phyloP scores from a whole-genome alignment of 1,140 invertebrate genomes.

The Caerostris extrusa region DNA sequence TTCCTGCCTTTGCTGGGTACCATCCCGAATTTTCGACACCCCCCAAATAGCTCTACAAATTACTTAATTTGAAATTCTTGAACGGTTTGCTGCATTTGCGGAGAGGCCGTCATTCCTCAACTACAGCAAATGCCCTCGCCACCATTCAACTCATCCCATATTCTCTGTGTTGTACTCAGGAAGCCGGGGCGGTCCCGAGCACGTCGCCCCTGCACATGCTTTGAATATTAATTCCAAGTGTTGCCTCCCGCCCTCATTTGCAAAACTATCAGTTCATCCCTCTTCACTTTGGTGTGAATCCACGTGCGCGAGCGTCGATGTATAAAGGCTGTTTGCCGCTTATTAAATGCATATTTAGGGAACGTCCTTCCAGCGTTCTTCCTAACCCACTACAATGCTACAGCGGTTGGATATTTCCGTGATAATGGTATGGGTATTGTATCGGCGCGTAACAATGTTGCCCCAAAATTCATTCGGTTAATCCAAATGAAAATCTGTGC shows the following conservation, averaged over 20 bases:
- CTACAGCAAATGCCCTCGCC: conserved; percentile 21
- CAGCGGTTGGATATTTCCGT: not conserved
- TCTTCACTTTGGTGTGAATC: conserved; percentile 5
- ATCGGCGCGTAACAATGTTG: not conserved
- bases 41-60: conserved; percentile 38
- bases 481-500: conserved; percentile 12
- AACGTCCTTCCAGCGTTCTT: not conserved
- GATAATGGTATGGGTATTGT: conserved; percentile 2
- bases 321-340: conserved; percentile 3
- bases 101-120: not conserved
- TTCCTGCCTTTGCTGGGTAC: not conserved
- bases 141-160: conserved; percentile 13
- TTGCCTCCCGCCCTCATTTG: conserved; percentile 19
- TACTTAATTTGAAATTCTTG: conserved; percentile 55
- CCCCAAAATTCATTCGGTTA: not conserved
- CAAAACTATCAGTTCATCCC: conserved; percentile 38
- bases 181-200: not conserved
- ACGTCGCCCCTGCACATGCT: conserved; percentile 25
- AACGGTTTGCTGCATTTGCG: conserved; percentile 36
- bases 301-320: not conserved
- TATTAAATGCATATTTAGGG: conserved; percentile 26
- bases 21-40: conserved; percentile 45
- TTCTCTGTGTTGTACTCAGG: conserved; percentile 1
- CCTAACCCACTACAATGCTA: not conserved
- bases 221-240: conserved; percentile 40